phyloP scores from a whole-genome alignment of 2,888 invertebrate species.

The Melanostoma scalare region DNA sequence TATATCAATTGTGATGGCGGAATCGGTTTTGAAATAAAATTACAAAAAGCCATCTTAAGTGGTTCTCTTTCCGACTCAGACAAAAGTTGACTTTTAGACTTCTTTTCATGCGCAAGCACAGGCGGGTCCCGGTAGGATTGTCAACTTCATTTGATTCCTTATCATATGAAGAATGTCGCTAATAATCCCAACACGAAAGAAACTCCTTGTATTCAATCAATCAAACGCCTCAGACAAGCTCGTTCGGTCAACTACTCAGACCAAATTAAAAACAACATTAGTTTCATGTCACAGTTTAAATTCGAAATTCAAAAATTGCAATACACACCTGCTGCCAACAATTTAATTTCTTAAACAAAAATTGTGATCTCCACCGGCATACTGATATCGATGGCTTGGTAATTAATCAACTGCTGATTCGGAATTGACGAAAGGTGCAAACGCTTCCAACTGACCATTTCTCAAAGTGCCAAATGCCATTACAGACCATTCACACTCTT shows the following conservation, averaged over 20 bases:
- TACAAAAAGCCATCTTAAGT: too few relatives aligned
- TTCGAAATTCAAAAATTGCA: background rate
- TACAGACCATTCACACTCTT: constrained; percentile 68
- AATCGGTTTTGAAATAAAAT: too few relatives aligned
- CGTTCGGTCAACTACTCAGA: constrained; percentile 26
- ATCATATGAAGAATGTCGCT: constrained; percentile 4
- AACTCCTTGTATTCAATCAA: background rate
- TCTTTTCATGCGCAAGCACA: too few relatives aligned
- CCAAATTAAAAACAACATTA: constrained; percentile 59
- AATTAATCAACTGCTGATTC: constrained; percentile 67
- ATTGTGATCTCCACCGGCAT: constrained; percentile 62
- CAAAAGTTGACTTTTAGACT: too few relatives aligned
- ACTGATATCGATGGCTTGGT: constrained; percentile 66
- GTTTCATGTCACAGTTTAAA: constrained; percentile 45
- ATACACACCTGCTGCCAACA: constrained; percentile 55
- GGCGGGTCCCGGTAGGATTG: background rate
- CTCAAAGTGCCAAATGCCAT: constrained; percentile 71
- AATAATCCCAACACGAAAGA: too few relatives aligned
- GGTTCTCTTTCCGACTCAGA: too few relatives aligned
- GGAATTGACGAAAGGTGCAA: constrained; percentile 70
- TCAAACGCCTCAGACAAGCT: constrained; percentile 18
- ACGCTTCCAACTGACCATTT: constrained; percentile 71
- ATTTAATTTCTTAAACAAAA: constrained; percentile 46
- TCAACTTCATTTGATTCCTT: background rate
- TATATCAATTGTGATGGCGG: too few relatives aligned